phyloP scores from a whole-genome alignment of 2,888 invertebrate species.

The Drosophila anomalata region DNA sequence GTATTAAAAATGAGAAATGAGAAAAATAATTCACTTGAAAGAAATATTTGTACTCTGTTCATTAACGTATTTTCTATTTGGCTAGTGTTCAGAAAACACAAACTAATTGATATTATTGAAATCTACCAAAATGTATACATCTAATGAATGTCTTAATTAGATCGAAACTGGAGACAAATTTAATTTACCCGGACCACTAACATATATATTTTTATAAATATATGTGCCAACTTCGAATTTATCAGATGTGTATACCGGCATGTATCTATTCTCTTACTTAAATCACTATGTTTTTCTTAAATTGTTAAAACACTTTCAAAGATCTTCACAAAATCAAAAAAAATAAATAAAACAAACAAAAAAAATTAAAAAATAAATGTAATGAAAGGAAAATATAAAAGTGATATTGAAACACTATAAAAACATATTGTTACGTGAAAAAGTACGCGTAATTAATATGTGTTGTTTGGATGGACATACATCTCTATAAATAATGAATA shows the following conservation, averaged over 20 bases:
- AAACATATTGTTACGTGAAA: constrained; percentile 69
- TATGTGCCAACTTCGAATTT: constrained; percentile 71
- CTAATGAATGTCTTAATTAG: constrained; percentile 17
- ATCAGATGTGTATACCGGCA: constrained; percentile 49
- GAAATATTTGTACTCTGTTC: constrained; percentile 16
- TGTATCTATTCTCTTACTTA: constrained; percentile 65
- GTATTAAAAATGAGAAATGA: constrained; percentile 59
- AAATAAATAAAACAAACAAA: constrained; percentile 24
- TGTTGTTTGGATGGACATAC: constrained; percentile 74
- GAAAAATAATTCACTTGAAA: constrained; percentile 63
- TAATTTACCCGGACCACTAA: constrained; percentile 70
- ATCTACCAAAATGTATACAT: constrained; percentile 51
- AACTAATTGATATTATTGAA: constrained; percentile 66
- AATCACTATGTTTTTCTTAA: constrained; percentile 45
- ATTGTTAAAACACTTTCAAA: constrained; percentile 68
- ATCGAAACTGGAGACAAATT: constrained; percentile 42
- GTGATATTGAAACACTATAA: constrained; percentile 75
- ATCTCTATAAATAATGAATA: constrained; percentile 64
- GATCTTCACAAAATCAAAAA: constrained; percentile 41
- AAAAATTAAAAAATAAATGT: constrained; percentile 16
- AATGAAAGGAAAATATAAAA: constrained; percentile 52
- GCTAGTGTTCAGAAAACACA: constrained; percentile 32
- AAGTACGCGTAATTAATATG: constrained; percentile 65
- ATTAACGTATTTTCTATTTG: constrained; percentile 57
- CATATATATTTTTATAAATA: constrained; percentile 17